Base-by-base conservation (phyloP, 2,113 vertebrate species). In the Mystacornis crossleyi region DNA sequence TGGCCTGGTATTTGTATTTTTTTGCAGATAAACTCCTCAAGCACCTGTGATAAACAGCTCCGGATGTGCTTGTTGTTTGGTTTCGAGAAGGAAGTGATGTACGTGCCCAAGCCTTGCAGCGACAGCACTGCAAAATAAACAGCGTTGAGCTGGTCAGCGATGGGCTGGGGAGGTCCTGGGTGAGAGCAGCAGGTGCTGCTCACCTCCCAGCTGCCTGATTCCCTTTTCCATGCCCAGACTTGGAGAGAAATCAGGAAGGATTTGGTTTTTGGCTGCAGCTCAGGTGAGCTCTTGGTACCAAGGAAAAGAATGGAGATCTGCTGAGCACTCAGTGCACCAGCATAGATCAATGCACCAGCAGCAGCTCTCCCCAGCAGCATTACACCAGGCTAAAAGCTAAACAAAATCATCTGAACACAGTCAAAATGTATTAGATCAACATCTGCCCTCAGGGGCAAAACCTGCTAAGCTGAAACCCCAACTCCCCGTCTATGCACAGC, bases 1-100 rank as follows among this genome's bases (percentile, higher is more conserved):
- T 29, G 36, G 48, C 55, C 24, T 9, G 23, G 16, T 24, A 2
- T 71, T 54, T 67, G 0, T 19, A 16, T n/a, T 48, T 29, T 54
- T 62, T 64, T 71, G 19, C 70, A 65, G 40, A 82, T 48, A 31
- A 90, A 87, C 62, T 82, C 65, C 81, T 75, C 1, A 1, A 80
- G 42, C 94, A 93, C 81, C 81, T 91, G 91, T 40, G 91, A 54
- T 50, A 82, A 97, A 69, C 81, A 72, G 24, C 12, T 14, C 86
- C 54, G 62, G 96, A 85, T 88, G 89, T 94, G 81, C 81, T 42
- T 2, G 28, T 78, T 85, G 94, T 87, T 96, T 38, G 79, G 70
- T 91, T 93, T 93, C 3, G 1, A 13, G 90, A 50, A 93, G 95
- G 95, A 96, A 94, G 81, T 28, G 92, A 75, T 69, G 94, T 70